Evolutionary conservation across 2,888 invertebrate genomes (phyloP).

Genomic region (Crepidodera aurea): DNA sequence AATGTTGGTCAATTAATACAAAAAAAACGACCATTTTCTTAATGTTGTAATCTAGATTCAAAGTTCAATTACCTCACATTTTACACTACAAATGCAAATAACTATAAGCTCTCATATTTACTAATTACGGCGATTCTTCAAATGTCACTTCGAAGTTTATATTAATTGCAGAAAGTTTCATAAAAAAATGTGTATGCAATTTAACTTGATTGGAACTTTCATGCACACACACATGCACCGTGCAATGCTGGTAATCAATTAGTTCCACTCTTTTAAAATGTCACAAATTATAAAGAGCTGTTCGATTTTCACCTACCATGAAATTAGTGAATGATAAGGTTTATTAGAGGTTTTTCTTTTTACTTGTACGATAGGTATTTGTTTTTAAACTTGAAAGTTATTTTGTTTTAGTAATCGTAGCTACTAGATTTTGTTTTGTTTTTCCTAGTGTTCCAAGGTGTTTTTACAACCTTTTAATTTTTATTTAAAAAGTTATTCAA

Average conservation of each 20-base stretch:
- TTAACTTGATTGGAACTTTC: neutral
- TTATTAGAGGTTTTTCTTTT: too few species aligned
- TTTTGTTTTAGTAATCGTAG: too few species aligned
- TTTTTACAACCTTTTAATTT: too few species aligned
- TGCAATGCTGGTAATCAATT: neutral
- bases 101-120: neutral
- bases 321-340: too few species aligned
- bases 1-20: too few species aligned
- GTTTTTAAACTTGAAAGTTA: too few species aligned
- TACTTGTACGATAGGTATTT: too few species aligned
- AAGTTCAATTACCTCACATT: neutral
- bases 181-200: neutral
- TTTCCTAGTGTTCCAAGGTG: too few species aligned
- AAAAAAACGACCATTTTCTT: too few species aligned
- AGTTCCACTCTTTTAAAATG: neutral
- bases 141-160: neutral
- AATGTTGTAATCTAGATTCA: too few species aligned
- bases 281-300: neutral
- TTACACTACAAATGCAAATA: neutral
- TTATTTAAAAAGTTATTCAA: too few species aligned
- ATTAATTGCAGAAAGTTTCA: neutral
- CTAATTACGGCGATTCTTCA: neutral
- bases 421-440: too few species aligned
- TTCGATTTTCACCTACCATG: neutral
- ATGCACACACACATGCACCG: neutral